These are phyloP conservation scores for Dolichomitus sp. DNA, from an alignment of 2,888 invertebrate species.

Conservation along the genomic window DNA sequence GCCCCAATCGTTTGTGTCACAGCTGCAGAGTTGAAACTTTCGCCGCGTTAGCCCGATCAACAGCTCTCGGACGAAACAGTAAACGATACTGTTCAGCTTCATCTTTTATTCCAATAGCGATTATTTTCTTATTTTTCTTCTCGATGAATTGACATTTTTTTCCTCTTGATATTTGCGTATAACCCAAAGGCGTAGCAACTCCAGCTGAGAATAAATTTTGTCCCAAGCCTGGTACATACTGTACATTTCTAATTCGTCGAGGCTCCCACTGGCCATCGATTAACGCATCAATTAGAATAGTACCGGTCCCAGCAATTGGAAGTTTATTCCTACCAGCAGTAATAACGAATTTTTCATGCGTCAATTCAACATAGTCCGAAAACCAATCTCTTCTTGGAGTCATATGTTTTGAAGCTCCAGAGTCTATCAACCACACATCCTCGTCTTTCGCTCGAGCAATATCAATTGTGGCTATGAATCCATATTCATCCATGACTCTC, in stretches of 20 bases:
- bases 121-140: neutral
- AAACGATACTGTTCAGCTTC: slow-evolving; percentile 26
- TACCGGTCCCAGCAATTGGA: too few relatives aligned
- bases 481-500: too few relatives aligned
- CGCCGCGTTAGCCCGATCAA: neutral
- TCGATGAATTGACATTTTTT: slow-evolving; percentile 33
- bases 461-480: too few relatives aligned
- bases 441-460: too few relatives aligned
- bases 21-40: neutral
- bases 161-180: neutral
- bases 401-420: too few relatives aligned
- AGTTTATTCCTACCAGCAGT: too few relatives aligned
- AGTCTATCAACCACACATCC: too few relatives aligned
- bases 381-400: too few relatives aligned
- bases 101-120: slow-evolving; percentile 22
- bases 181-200: neutral
- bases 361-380: too few relatives aligned
- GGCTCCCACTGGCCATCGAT: neutral
- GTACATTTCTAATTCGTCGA: slow-evolving; percentile 24
- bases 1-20: slow-evolving; percentile 32
- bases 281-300: too few relatives aligned
- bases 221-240: slow-evolving; percentile 20
- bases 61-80: slow-evolving; percentile 6
- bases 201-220: slow-evolving; percentile 62
- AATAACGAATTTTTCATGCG: too few relatives aligned